phyloP scores from a whole-genome alignment of 2,888 invertebrate species.

The Drosophila glabriapex region DNA sequence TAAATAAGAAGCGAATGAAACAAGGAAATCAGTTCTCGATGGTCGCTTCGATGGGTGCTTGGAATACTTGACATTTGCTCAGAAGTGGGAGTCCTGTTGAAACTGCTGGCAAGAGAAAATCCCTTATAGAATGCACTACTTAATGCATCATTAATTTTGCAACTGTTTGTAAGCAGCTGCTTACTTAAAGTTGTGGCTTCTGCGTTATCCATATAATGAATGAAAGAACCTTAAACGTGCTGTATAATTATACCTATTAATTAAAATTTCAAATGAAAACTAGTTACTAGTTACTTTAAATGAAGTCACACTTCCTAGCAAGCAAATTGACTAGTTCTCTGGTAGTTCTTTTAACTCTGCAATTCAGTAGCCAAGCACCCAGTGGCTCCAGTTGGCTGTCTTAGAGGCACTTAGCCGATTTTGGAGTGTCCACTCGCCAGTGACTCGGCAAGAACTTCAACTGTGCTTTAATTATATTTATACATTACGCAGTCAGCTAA shows the following conservation, averaged over 20 bases:
- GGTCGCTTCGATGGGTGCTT: too few relatives aligned
- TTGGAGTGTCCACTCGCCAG: constrained; percentile 37
- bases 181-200: constrained; percentile 3
- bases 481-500: constrained; percentile 69
- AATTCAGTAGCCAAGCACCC: constrained; percentile 8
- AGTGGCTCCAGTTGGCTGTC: constrained; percentile 8
- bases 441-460: constrained; percentile 66
- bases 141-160: constrained; percentile 43
- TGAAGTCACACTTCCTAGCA: neutral
- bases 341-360: neutral
- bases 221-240: neutral
- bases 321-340: neutral
- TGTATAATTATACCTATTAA: neutral
- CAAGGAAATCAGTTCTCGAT: constrained; percentile 12
- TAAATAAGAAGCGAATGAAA: constrained; percentile 47
- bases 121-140: constrained; percentile 37
- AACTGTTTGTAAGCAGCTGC: constrained; percentile 8
- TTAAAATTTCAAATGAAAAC: neutral
- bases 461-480: constrained; percentile 77
- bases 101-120: constrained; percentile 33
- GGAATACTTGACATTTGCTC: neutral
- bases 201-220: neutral
- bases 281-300: neutral
- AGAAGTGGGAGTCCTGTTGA: neutral
- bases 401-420: constrained; percentile 27